Base-by-base conservation (phyloP, 2,113 vertebrate genomes). In the Piaya cayana region DNA sequence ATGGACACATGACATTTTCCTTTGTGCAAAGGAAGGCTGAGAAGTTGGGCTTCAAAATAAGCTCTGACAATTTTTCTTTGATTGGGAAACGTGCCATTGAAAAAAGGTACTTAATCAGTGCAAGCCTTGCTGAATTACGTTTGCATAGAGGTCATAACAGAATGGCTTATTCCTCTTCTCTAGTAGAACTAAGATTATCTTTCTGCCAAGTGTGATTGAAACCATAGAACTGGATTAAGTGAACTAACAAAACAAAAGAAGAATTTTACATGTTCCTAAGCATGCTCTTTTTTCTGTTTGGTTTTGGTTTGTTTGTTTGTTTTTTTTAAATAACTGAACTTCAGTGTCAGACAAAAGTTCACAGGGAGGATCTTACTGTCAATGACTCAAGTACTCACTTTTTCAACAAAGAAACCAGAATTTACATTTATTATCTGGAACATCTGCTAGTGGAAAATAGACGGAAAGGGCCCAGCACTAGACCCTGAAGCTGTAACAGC, bases 1-100 rank as follows among this genome's bases (percentile, higher is more conserved):
- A 68, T 0, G 1, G 10, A 12, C 0, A 0, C 9, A 16, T 55
- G 26, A 56, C 37, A 2, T 52, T 86, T 64, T 47, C 39, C 29
- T 60, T 60, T 78, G 43, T 50, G 43, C 55, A 55, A 82, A 63
- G 5, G 19, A 50, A 75, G 15, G 17, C 36, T 92, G 65, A 81
- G 34, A 67, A 59, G 20, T 3, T 27, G 9, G 23, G 17, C 49
- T 59, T 75, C 69, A 59, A 69, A 91, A 36, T 63, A 87, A 82
- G 32, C 45, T 91, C 32, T 11, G 5, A 15, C 42, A 86, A 58
- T 63, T 29, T 22, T 70, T 84, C 60, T 85, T 79, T 68, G 26
- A 36, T 4, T 59, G 11, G 15, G 32, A 22, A 88, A 65, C 69
- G 12, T 60, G 30, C 58, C 71, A 21, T 60, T 60, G 65, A 27